phyloP scores from a whole-genome alignment of 2,888 invertebrate species.

The Brassicogethes aeneus region DNA sequence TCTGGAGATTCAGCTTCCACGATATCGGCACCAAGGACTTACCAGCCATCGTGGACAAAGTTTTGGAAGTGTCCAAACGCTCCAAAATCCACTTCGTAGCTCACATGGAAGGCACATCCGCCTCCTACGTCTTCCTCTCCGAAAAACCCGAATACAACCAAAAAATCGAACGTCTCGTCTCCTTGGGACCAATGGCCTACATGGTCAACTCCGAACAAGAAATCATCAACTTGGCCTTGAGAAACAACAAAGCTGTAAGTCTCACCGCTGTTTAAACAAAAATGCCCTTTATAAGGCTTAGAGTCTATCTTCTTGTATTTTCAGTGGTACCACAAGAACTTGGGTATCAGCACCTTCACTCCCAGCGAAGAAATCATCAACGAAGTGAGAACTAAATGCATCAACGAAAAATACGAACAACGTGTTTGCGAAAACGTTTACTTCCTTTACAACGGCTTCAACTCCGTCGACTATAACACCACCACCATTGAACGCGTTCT shows the following conservation, averaged over 20 bases:
- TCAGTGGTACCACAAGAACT: constrained; percentile 38
- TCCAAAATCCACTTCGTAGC: constrained; percentile 58
- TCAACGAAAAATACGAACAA: constrained; percentile 9
- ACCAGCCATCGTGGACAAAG: constrained; percentile 65
- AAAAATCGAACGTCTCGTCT: constrained; percentile 49
- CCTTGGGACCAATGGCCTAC: constrained; percentile 53
- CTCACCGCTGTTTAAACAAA: too few species aligned
- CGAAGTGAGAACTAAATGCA: constrained; percentile 37
- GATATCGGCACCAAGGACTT: constrained; percentile 68
- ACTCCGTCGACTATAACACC: constrained; percentile 46
- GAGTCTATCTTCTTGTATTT: constrained; percentile 18
- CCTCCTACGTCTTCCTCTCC: constrained; percentile 52
- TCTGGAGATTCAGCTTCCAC: constrained; percentile 56
- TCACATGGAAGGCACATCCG: constrained; percentile 53
- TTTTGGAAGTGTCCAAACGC: constrained; percentile 46
- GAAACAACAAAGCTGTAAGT: constrained; percentile 29
- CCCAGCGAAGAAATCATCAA: constrained; percentile 48
- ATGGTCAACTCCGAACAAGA: constrained; percentile 44
- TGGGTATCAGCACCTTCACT: constrained; percentile 54
- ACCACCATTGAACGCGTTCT: constrained; percentile 12
- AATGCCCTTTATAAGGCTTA: constrained; percentile 23
- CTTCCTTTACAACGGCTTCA: constrained; percentile 56
- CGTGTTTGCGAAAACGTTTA: constrained; percentile 55
- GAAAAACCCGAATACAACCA: constrained; percentile 50
- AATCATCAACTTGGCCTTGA: constrained; percentile 37